These are phyloP conservation scores for Scyliorhinus canicula DNA, from an alignment of 2,797 vertebrate species.

Conservation along the genomic window DNA sequence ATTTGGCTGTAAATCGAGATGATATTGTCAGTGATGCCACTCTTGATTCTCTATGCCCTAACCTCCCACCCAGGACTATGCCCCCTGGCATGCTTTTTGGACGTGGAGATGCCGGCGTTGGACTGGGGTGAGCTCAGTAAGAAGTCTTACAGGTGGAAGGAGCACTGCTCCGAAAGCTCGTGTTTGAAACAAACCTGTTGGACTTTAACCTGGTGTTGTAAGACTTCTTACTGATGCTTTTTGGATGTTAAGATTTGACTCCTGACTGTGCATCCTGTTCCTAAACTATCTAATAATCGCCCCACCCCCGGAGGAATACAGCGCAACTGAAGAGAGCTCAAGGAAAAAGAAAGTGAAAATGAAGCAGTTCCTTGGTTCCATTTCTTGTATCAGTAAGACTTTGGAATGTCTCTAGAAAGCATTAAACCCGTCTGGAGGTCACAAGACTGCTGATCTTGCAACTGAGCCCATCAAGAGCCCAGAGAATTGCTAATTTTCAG, in stretches of 20 bases:
- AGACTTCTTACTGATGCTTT: too few species aligned
- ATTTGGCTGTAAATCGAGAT: background rate
- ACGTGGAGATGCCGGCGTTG: too few species aligned
- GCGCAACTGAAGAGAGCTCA: background rate
- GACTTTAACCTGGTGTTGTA: too few species aligned
- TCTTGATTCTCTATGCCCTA: background rate
- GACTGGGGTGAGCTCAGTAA: too few species aligned
- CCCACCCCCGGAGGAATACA: background rate
- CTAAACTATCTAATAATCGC: background rate
- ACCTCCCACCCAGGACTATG: background rate
- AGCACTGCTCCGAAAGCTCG: too few species aligned
- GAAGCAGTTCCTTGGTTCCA: background rate
- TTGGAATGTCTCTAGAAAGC: too few species aligned
- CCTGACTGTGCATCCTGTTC: background rate
- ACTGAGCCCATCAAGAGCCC: background rate
- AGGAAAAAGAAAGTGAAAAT: background rate
- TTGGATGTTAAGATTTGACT: background rate
- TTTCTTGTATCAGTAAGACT: too few species aligned
- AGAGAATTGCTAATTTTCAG: slow-evolving; percentile 8
- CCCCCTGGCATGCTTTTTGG: background rate
- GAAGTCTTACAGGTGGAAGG: too few species aligned
- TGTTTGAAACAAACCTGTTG: too few species aligned
- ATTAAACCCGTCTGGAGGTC: background rate
- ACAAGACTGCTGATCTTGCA: slow-evolving; percentile 11
- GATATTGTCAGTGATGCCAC: background rate